phyloP scores from a whole-genome alignment of 2,888 invertebrate genomes.

The Brachycybe producta region DNA sequence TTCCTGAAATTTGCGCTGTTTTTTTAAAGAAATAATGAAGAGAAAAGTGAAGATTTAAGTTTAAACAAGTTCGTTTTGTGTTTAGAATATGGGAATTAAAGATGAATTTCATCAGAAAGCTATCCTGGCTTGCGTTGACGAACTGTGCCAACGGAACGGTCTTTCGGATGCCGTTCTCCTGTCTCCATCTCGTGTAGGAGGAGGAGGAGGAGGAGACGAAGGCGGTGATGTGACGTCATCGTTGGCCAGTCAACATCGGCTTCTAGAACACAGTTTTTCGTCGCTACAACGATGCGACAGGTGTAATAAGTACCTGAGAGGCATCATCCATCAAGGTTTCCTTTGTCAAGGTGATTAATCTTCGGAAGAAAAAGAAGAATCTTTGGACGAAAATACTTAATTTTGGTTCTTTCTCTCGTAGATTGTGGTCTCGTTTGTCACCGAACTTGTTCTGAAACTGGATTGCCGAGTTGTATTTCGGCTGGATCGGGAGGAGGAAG shows the following conservation, averaged over 20 bases:
- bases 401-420: too few species aligned
- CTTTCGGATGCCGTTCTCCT: too few species aligned
- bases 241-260: slow-evolving; percentile 35
- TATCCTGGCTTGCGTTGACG: slow-evolving; percentile 52
- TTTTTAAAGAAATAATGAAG: too few species aligned
- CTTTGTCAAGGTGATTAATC: slow-evolving; percentile 48
- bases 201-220: slow-evolving; percentile 16
- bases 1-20: too few species aligned
- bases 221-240: slow-evolving; percentile 15
- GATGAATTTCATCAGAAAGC: slow-evolving; percentile 58
- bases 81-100: slow-evolving; percentile 57
- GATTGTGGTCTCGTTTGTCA: slow-evolving; percentile 58
- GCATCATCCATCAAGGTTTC: slow-evolving; percentile 55
- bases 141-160: slow-evolving; percentile 40
- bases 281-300: slow-evolving; percentile 54
- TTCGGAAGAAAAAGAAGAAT: slow-evolving; percentile 8
- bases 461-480: slow-evolving; percentile 45
- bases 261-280: slow-evolving; percentile 52
- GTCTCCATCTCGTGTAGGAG: too few species aligned
- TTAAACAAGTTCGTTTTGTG: background rate
- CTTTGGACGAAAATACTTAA: too few species aligned
- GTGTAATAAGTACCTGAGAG: slow-evolving; percentile 56
- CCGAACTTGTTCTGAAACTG: slow-evolving; percentile 52
- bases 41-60: background rate
- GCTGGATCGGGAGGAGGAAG: too few species aligned